phyloP scores from a whole-genome alignment of 2,888 invertebrate genomes.

The Tachina grossa region DNA sequence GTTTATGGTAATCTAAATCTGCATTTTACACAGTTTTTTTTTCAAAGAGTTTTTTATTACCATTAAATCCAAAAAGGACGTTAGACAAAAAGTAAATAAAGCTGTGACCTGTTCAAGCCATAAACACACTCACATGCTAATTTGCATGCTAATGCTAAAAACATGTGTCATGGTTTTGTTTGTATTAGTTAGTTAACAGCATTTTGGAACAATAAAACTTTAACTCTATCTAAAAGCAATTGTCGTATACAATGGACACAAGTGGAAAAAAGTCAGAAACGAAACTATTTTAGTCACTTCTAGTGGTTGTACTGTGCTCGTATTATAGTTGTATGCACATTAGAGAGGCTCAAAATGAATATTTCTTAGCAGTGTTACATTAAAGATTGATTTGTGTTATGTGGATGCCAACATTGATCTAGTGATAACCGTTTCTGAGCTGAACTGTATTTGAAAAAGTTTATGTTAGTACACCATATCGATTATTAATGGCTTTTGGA shows the following conservation, averaged over 20 bases:
- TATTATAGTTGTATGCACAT: too few species aligned
- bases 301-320: constrained; percentile 1
- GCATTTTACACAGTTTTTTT: constrained; percentile 5
- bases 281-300: constrained; percentile 25
- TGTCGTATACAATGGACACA: constrained; percentile 19
- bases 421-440: too few species aligned
- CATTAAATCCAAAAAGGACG: constrained; percentile 1
- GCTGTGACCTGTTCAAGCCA: constrained; percentile 4
- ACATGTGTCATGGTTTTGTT: constrained; percentile 61
- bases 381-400: too few species aligned
- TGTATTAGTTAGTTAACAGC: constrained; percentile 31
- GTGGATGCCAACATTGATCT: too few species aligned
- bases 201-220: constrained; percentile 46
- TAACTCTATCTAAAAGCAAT: constrained; percentile 28
- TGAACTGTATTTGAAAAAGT: too few species aligned
- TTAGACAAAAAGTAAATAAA: constrained; percentile 44
- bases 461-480: too few species aligned
- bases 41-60: background rate
- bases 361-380: too few species aligned
- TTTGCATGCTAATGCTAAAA: constrained; percentile 46
- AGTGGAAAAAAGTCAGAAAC: constrained; percentile 1
- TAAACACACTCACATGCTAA: constrained; percentile 36
- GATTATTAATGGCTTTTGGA: too few species aligned
- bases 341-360: too few species aligned
- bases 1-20: constrained; percentile 24